Evolutionary conservation across 2,888 invertebrate genomes (phyloP).

Genomic region (Morpho achilles): DNA sequence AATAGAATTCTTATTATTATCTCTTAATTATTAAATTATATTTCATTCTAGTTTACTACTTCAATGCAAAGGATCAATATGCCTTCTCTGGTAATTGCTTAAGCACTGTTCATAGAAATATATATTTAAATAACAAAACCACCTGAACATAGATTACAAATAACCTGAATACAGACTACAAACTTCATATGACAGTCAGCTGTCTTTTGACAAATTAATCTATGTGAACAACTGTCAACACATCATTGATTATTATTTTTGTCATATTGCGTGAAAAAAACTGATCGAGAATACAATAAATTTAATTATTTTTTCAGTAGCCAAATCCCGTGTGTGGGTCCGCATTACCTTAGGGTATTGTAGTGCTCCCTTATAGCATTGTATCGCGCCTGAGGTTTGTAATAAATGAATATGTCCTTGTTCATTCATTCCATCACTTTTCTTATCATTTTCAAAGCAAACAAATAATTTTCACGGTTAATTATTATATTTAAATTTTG

Average conservation of each 20-base stretch:
- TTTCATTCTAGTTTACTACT: too few relatives aligned
- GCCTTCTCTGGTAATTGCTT: too few relatives aligned
- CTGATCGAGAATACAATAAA: slow-evolving; percentile 16
- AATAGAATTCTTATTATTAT: too few relatives aligned
- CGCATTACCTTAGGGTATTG: slow-evolving; percentile 14
- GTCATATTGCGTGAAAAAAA: slow-evolving; percentile 28
- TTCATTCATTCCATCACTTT: slow-evolving; percentile 32
- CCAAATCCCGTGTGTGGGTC: slow-evolving; percentile 23
- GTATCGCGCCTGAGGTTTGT: slow-evolving; percentile 2
- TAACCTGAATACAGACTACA: too few relatives aligned
- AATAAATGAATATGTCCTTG: slow-evolving; percentile 45
- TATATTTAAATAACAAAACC: too few relatives aligned
- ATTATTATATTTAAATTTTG: slow-evolving; percentile 23
- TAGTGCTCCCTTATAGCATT: background rate
- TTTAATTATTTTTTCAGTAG: slow-evolving; percentile 21
- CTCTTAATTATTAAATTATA: too few relatives aligned
- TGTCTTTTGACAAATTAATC: background rate
- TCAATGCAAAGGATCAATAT: too few relatives aligned
- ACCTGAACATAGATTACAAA: too few relatives aligned
- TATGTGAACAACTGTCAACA: slow-evolving; percentile 13
- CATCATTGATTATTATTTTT: slow-evolving; percentile 25
- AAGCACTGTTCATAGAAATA: too few relatives aligned
- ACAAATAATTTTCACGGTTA: slow-evolving; percentile 49
- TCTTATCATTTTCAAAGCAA: slow-evolving; percentile 57
- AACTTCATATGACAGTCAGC: slow-evolving; percentile 13